Conservation (phyloP, 1,140 invertebrate species). For the Monochamus saltuarius region DNA sequence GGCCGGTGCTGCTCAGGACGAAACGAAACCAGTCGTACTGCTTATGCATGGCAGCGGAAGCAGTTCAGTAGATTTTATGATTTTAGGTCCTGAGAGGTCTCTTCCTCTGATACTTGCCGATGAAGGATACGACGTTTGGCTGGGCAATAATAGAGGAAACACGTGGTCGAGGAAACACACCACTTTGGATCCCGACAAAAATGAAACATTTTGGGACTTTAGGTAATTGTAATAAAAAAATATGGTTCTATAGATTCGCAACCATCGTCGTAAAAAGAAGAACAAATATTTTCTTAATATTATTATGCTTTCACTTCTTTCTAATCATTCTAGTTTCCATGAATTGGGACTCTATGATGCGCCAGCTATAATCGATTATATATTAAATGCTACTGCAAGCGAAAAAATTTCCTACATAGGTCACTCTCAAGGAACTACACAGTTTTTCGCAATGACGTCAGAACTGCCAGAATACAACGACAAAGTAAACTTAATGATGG, state of each 20-base stretch:
- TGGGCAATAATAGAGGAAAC: constrained; percentile 69
- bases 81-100: constrained; percentile 3
- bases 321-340: constrained; percentile 33
- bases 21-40: constrained; percentile 7
- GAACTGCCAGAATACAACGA: constrained; percentile 62
- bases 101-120: constrained; percentile 55
- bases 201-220: constrained; percentile 57
- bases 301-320: not conserved
- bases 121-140: constrained; percentile 70
- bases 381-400: constrained; percentile 37
- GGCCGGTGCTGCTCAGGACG: not conserved
- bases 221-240: too few relatives aligned
- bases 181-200: constrained; percentile 51
- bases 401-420: constrained; percentile 36
- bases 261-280: too few relatives aligned
- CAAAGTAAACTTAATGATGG: constrained; percentile 49
- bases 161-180: constrained; percentile 61
- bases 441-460: constrained; percentile 65
- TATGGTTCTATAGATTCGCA: too few relatives aligned
- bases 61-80: not conserved
- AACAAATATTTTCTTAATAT: not conserved
- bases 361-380: constrained; percentile 61
- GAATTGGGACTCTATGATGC: constrained; percentile 58
- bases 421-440: constrained; percentile 59
- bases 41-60: constrained; percentile 15